These are phyloP conservation scores for Menura novaehollandiae DNA, from an alignment of 2,113 vertebrate genomes.

Conservation along the genomic window DNA sequence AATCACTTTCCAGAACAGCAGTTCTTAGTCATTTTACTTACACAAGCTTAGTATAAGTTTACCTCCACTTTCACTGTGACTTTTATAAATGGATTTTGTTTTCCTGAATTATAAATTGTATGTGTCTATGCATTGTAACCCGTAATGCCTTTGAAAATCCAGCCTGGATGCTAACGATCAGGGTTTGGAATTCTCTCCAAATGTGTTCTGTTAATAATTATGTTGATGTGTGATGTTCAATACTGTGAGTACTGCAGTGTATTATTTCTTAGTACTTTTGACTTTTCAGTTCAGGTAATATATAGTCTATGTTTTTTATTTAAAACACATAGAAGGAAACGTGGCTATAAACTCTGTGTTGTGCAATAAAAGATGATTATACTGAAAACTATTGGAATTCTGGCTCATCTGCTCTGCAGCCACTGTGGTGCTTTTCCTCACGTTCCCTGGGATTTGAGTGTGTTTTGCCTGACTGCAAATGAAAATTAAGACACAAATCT, in stretches of 20 bases:
- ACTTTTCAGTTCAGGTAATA: neutral
- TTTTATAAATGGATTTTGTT: slow-evolving; percentile 43
- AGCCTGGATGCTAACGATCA: neutral
- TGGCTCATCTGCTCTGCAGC: neutral
- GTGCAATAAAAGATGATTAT: slow-evolving; percentile 38
- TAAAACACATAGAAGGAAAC: neutral
- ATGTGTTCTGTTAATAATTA: neutral
- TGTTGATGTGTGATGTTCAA: neutral
- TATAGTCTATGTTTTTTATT: neutral
- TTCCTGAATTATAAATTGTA: neutral
- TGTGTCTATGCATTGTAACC: slow-evolving; percentile 48
- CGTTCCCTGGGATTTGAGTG: no score
- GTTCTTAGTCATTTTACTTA: neutral
- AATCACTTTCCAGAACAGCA: neutral
- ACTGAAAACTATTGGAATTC: neutral
- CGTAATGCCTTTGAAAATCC: slow-evolving; percentile 44
- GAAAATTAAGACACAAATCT: neutral
- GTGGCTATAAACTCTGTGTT: neutral
- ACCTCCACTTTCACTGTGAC: slow-evolving; percentile 38
- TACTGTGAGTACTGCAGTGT: neutral
- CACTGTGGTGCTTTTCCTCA: neutral
- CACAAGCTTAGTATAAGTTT: neutral
- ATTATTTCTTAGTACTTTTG: neutral
- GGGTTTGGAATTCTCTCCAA: slow-evolving; percentile 23
- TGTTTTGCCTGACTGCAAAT: neutral